These are phyloP conservation scores for Rhadinocentrus ornatus DNA, from an alignment of 2,797 vertebrate genomes.

Conservation along the genomic window DNA sequence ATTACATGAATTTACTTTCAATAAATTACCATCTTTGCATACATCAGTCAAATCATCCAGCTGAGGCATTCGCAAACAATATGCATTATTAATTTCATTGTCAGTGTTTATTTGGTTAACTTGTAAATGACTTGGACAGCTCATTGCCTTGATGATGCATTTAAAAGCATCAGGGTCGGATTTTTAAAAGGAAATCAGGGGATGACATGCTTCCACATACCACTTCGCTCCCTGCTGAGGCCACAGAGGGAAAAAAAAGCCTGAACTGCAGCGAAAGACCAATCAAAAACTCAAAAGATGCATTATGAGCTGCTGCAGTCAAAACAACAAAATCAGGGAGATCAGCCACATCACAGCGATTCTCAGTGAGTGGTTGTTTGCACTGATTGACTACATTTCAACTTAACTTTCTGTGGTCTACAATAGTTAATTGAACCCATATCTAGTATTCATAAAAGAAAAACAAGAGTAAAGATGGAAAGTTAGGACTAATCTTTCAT, in stretches of 20 bases:
- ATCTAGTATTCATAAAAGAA: slow-evolving; percentile 48
- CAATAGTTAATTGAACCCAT: slow-evolving; percentile 56
- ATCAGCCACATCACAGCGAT: slow-evolving; percentile 69
- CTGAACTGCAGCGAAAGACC: slow-evolving; percentile 72
- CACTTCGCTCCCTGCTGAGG: slow-evolving; percentile 79
- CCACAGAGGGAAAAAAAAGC: slow-evolving; percentile 73
- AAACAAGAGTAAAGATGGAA: slow-evolving; percentile 45
- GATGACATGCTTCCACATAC: slow-evolving; percentile 76
- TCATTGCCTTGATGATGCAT: slow-evolving; percentile 86
- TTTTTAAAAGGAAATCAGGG: slow-evolving; percentile 83
- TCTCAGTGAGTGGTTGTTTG: slow-evolving; percentile 72
- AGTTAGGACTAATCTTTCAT: slow-evolving; percentile 34
- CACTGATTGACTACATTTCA: slow-evolving; percentile 74
- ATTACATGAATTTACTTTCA: slow-evolving; percentile 98
- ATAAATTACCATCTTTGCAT: slow-evolving; percentile 99
- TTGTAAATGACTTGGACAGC: slow-evolving; percentile 92
- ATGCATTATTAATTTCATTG: slow-evolving; percentile 99
- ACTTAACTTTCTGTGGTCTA: slow-evolving; percentile 58
- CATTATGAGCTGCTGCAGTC: slow-evolving; percentile 54
- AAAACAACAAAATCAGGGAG: slow-evolving; percentile 76
- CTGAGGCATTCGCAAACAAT: slow-evolving; percentile 95
- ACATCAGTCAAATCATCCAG: slow-evolving; percentile 96
- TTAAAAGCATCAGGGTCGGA: slow-evolving; percentile 84
- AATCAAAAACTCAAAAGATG: slow-evolving; percentile 73
- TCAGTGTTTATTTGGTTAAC: slow-evolving; percentile 96